phyloP scores from a whole-genome alignment of 64 coral and sea anemone genomes.

The Acropora yongei region DNA sequence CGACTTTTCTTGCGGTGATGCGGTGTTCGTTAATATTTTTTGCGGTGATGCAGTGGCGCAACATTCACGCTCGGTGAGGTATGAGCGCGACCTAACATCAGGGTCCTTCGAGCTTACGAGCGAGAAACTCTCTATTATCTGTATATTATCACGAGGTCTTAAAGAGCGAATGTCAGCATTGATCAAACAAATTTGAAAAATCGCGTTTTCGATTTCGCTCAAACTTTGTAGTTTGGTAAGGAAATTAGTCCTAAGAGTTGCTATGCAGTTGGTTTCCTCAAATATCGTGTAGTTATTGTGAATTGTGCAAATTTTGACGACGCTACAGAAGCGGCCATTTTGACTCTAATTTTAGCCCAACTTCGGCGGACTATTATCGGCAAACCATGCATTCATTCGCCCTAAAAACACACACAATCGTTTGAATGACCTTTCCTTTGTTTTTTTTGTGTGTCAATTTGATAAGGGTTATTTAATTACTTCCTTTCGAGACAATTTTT shows the following conservation, averaged over 20 bases:
- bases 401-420: too few species aligned
- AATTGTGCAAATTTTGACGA: not conserved
- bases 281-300: constrained; percentile 25
- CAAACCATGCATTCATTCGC: too few species aligned
- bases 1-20: too few species aligned
- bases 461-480: not conserved
- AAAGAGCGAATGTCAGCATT: not conserved
- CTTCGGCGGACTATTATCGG: too few species aligned
- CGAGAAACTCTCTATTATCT: too few species aligned
- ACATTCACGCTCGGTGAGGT: too few species aligned
- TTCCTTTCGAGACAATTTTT: constrained; percentile 7
- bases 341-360: not conserved
- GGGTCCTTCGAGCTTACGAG: too few species aligned
- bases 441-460: too few species aligned
- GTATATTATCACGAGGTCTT: too few species aligned
- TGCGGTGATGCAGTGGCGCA: too few species aligned
- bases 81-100: too few species aligned
- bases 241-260: constrained; percentile 38
- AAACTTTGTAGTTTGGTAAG: constrained; percentile 51
- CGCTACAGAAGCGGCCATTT: constrained; percentile 27
- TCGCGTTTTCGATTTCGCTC: constrained; percentile 50
- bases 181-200: constrained; percentile 13
- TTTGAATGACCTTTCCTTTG: not conserved
- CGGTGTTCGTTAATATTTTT: too few species aligned
- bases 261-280: constrained; percentile 51